A percentile compares a stretch with the other conserved stretches of the same genome.
Conservation (phyloP, 2,888 invertebrate species). For the Epirrhoe tristata region DNA sequence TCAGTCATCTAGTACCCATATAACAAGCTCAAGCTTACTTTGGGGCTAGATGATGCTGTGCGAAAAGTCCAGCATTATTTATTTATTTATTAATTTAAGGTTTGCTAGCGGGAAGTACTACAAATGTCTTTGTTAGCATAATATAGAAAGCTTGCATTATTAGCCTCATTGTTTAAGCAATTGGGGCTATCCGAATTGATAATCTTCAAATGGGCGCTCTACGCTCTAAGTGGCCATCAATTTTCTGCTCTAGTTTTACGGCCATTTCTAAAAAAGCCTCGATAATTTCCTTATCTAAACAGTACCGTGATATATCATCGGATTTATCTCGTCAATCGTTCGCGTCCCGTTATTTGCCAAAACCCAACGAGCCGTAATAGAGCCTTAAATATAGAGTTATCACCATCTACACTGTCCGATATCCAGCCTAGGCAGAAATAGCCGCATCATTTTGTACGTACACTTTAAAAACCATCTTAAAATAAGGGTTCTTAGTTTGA, state of each 20-base stretch:
- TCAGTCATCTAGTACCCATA: too few species aligned
- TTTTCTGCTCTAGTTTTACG: neutral
- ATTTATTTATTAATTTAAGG: too few species aligned
- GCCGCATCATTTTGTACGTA: slow-evolving; percentile 7
- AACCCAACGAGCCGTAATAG: slow-evolving; percentile 40
- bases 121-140: too few species aligned
- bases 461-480: too few species aligned
- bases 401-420: slow-evolving; percentile 26
- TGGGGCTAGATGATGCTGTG: too few species aligned
- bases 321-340: slow-evolving; percentile 32
- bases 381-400: slow-evolving; percentile 39
- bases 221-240: neutral
- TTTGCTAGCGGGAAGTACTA: too few species aligned
- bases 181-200: neutral
- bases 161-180: neutral
- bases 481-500: too few species aligned
- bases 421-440: slow-evolving; percentile 8
- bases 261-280: slow-evolving; percentile 3
- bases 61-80: too few species aligned
- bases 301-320: slow-evolving; percentile 36
- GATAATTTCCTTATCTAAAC: slow-evolving; percentile 35
- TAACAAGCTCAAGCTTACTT: too few species aligned
- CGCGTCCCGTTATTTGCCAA: slow-evolving; percentile 43
- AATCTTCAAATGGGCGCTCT: neutral
- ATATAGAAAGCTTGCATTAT: too few species aligned